A percentile compares a stretch with the other conserved stretches of the same genome.
phyloP scores from a whole-genome alignment of 2,888 invertebrate species.

The Andrena camellia region DNA sequence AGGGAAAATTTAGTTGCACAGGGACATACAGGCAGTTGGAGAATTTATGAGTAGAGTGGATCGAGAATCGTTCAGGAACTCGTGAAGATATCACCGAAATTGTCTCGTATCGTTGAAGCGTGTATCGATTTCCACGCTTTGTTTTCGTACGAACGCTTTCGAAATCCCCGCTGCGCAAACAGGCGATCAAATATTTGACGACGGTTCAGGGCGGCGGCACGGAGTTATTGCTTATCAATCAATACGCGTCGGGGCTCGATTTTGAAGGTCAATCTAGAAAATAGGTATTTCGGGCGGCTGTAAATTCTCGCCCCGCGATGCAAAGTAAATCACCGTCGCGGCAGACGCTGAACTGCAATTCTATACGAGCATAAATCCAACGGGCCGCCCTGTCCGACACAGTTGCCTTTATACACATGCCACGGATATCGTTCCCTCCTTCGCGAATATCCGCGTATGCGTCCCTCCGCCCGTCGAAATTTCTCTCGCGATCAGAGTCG shows the following conservation, averaged over 20 bases:
- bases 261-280: constrained; percentile 50
- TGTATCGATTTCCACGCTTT: constrained; percentile 24
- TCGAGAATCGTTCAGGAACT: neutral
- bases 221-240: constrained; percentile 26
- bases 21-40: neutral
- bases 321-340: constrained; percentile 52
- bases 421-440: constrained; percentile 51
- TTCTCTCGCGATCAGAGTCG: constrained; percentile 43
- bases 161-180: constrained; percentile 19
- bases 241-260: constrained; percentile 18
- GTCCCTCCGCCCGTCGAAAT: constrained; percentile 36
- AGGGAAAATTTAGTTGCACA: constrained; percentile 11
- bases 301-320: constrained; percentile 46
- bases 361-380: constrained; percentile 54
- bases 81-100: constrained; percentile 19
- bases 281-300: constrained; percentile 35
- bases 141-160: constrained; percentile 12
- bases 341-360: constrained; percentile 57
- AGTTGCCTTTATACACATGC: constrained; percentile 50
- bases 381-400: constrained; percentile 30
- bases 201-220: constrained; percentile 1
- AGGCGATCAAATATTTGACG: constrained; percentile 20
- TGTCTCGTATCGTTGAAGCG: constrained; percentile 11
- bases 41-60: constrained; percentile 16
- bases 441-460: constrained; percentile 21